A percentile compares a stretch with the other conserved stretches of the same genome.
Evolutionary conservation across 2,888 invertebrate species (phyloP).

Genomic region (Oegoconia quadripuncta): DNA sequence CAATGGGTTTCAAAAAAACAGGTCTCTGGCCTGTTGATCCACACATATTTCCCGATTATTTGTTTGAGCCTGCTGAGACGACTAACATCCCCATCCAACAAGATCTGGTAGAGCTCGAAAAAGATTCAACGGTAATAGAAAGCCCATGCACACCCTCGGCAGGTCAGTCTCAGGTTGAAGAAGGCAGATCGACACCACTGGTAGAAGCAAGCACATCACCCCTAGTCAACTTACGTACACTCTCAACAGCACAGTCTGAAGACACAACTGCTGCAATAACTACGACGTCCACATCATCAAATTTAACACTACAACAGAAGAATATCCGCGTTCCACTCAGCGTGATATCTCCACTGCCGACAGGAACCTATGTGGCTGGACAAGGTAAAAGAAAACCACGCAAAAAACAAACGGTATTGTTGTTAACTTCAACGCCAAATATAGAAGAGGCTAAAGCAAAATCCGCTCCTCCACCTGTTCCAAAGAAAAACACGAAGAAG

Average conservation of each 20-base stretch:
- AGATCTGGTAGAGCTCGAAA: slow-evolving; percentile 7
- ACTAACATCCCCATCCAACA: slow-evolving; percentile 24
- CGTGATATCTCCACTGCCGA: slow-evolving; percentile 21
- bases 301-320: slow-evolving; percentile 8
- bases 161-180: slow-evolving; percentile 16
- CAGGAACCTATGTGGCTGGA: slow-evolving; percentile 21
- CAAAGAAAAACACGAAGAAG: slow-evolving; percentile 18
- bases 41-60: background rate
- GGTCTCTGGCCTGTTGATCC: background rate
- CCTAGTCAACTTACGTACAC: background rate
- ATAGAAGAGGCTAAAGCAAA: slow-evolving; percentile 22
- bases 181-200: slow-evolving; percentile 13
- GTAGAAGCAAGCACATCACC: slow-evolving; percentile 15
- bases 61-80: slow-evolving; percentile 27
- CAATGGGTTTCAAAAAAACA: background rate
- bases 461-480: slow-evolving; percentile 20
- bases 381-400: slow-evolving; percentile 26
- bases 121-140: slow-evolving; percentile 6
- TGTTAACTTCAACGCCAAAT: slow-evolving; percentile 25
- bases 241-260: background rate
- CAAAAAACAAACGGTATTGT: slow-evolving; percentile 17
- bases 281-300: background rate
- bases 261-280: too few relatives aligned
- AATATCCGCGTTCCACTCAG: slow-evolving; percentile 15
- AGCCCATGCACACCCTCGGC: slow-evolving; percentile 12